Base-by-base conservation (phyloP, 2,797 vertebrate genomes). In the Halcyon smyrnensis region DNA sequence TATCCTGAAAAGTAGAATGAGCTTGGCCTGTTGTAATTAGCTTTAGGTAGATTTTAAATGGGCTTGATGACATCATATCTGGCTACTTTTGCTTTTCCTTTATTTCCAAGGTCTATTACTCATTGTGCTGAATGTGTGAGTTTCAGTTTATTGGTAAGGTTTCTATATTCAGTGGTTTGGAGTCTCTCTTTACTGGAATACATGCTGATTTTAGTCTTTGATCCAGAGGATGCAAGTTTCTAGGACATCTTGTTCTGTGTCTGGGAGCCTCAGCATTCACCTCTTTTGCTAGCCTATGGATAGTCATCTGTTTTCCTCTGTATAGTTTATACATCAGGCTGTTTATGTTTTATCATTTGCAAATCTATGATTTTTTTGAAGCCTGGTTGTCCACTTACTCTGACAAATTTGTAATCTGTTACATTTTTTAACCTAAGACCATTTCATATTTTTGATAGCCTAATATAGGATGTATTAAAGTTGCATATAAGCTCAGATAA, bases 31-130 rank as follows among this genome's bases (percentile, higher is more conserved):
- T 63, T 78, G 23, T 18, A 90, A 91, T 90, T 86, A 81, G 32
- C 46, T 64, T 45, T 84, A 93, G 69, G 83, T 50, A 75, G 65
- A 51, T 91, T 94, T 91, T 68, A 79, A 88, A 93, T 83, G 39
- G 95, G 59, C 69, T 84, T 63, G 65, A 50, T 96, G 90, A 91
- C 54, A 73, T 95, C 85, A 86, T 81, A 86, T n/a, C 76, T 93
- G 90, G 85, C 54, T 36, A 7, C 37, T 81, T 78, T 37, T 78
- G 30, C 34, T 86, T 95, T 62, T 78, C 41, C 62, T 91, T 1
- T 69, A 81, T 91, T 88, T 91, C 79, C 76, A 46, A 79, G 65
- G 43, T 30, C 53, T 82, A 90, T 88, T 88, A 65, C 54, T 84
- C 59, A 39, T 18, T 91, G 74, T 86, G 77, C 85, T 84, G 62